Base-by-base conservation (phyloP, 2,888 invertebrate genomes). In the Cheiracanthium punctorium region DNA sequence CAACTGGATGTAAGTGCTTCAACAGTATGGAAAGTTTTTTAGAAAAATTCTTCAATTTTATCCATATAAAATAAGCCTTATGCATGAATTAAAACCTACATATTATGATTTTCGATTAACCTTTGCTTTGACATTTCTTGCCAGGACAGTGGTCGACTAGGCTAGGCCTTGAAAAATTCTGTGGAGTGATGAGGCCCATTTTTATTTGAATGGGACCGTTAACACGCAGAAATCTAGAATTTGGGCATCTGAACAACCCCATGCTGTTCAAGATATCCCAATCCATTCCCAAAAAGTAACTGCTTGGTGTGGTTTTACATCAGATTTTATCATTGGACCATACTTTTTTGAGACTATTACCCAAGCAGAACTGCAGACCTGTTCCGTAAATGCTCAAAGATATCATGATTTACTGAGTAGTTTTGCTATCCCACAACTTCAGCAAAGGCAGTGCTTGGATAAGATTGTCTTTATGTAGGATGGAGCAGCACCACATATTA, bases 401-500 rank as follows among this genome's bases (percentile, higher is more conserved):
- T 74, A 52, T n/a, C 52, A 14, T 0, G 29, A 52, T 33, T 58
- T 58, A 32, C 58, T 58, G 58, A 43, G 4, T 28, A 73, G 48
- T 30, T 74, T 74, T 30, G 30, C 17, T 7, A 64, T 52, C 52
- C 10, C 73, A 14, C 17, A 48, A 48, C 48, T 73, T 52, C 73
- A 52, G 17, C 30, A 52, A 52, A 52, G n/a, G 12, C 29, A 73
- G 29, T 52, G 1, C 5, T 20, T 52, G 12, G 58, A 73, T 30
- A 1, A 52, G 52, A 17, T 24, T 52, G 30, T 41, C 24, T 41
- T 71, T 71, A 73, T 30, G 52, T n/a, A 30, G 52, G 73, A 52
- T 37, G 58, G 20, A 30, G 52, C 58, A 52, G 32, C 73, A 52
- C 73, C 73, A 52, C 73, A 73, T 20, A 73, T 30, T 52, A 58